Conservation (phyloP, 1,140 invertebrate species). For the Trissolcus basalis region DNA sequence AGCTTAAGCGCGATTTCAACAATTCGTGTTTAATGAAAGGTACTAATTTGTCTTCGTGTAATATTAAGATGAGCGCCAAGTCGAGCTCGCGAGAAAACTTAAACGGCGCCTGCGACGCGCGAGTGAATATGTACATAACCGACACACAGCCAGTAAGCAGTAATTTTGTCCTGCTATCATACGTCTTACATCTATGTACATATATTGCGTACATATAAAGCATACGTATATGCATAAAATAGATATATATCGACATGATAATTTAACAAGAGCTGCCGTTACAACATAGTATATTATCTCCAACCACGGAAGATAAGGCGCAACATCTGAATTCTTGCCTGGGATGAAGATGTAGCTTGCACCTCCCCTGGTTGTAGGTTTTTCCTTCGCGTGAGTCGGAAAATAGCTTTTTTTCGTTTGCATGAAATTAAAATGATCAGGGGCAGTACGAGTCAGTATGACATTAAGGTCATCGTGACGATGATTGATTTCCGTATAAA, state of each 20-base stretch:
- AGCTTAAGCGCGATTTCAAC: constrained; percentile 41
- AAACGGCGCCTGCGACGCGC: constrained; percentile 33
- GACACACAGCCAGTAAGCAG: constrained; percentile 60
- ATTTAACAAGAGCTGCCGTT: constrained; percentile 59
- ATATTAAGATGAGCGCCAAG: constrained; percentile 32
- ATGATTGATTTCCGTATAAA: too few relatives aligned
- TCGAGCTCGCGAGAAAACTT: constrained; percentile 46
- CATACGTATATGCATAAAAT: constrained; percentile 42
- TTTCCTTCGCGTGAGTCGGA: too few relatives aligned
- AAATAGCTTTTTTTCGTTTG: too few relatives aligned
- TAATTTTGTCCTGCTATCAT: constrained; percentile 55
- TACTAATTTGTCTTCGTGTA: constrained; percentile 56
- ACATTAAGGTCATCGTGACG: too few relatives aligned
- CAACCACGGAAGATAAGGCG: too few relatives aligned
- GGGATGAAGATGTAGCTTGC: too few relatives aligned
- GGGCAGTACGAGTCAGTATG: too few relatives aligned
- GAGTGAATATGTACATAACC: constrained; percentile 56
- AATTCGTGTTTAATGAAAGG: constrained; percentile 37
- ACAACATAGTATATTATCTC: constrained; percentile 48
- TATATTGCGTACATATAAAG: constrained; percentile 47
- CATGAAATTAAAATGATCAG: too few relatives aligned
- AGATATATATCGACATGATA: constrained; percentile 44
- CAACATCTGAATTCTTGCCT: too few relatives aligned
- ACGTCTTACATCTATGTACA: constrained; percentile 23
- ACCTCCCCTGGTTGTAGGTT: too few relatives aligned